A percentile compares a stretch with the other conserved stretches of the same genome.
phyloP scores from a whole-genome alignment of 2,888 invertebrate genomes.

The Meiosimyza platycephala region DNA sequence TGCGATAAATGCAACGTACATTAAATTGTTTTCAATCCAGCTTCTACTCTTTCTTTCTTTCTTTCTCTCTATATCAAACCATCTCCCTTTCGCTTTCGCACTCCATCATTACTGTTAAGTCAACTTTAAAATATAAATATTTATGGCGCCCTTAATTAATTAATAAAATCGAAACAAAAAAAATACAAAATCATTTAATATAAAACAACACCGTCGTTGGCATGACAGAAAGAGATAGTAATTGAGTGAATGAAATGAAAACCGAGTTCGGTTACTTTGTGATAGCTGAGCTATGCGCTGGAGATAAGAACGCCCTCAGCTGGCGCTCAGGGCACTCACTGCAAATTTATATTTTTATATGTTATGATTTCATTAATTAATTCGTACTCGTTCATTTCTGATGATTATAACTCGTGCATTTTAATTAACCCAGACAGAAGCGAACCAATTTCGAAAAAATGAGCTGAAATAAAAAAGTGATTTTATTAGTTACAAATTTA shows the following conservation, averaged over 20 bases:
- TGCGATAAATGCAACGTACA: constrained; percentile 13
- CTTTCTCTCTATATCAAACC: not conserved
- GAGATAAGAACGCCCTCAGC: no score
- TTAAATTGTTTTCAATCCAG: not conserved
- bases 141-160: constrained; percentile 28
- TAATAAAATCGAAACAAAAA: constrained; percentile 6
- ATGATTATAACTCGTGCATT: constrained; percentile 21
- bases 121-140: constrained; percentile 6
- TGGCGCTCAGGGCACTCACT: no score
- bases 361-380: constrained; percentile 24
- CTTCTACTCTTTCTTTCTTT: not conserved
- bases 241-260: not conserved
- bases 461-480: not conserved
- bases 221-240: constrained; percentile 4
- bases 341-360: not conserved
- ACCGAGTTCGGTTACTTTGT: no score
- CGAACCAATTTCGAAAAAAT: not conserved
- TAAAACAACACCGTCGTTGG: not conserved
- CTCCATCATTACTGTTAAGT: not conserved
- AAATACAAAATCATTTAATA: not conserved
- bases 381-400: constrained; percentile 2
- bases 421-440: constrained; percentile 13
- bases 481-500: constrained; percentile 22
- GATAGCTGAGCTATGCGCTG: no score
- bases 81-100: not conserved